Evolutionary conservation across 1,140 invertebrate genomes (phyloP).

Genomic region (Philotrypesis tridentata): DNA sequence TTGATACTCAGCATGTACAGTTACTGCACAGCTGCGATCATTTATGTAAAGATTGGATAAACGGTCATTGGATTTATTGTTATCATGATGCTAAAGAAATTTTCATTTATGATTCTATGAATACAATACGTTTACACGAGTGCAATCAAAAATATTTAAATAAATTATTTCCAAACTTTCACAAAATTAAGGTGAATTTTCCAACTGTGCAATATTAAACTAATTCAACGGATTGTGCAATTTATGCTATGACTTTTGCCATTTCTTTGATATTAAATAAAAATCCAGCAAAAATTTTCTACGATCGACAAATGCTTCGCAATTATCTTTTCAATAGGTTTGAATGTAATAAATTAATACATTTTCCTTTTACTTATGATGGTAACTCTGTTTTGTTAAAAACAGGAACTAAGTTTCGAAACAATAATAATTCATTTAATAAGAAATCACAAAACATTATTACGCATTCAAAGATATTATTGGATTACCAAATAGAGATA

Average conservation of each 20-base stretch:
- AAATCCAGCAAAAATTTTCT: background rate
- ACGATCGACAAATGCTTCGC: background rate
- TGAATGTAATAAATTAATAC: background rate
- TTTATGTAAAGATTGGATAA: background rate
- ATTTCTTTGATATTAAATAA: background rate
- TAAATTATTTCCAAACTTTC: background rate
- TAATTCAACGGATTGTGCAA: background rate
- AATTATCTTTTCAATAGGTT: background rate
- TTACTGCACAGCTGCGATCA: constrained; percentile 3
- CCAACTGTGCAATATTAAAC: constrained; percentile 1
- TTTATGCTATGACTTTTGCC: constrained; percentile 1
- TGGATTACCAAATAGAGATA: background rate
- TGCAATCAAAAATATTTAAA: background rate
- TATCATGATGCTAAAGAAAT: background rate
- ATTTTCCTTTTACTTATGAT: background rate
- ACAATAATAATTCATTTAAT: background rate
- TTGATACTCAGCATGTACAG: background rate
- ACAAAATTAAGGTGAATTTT: background rate
- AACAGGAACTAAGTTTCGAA: background rate
- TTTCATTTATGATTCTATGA: constrained; percentile 6
- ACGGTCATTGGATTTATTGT: constrained; percentile 1
- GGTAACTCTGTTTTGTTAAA: background rate
- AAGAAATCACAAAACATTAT: background rate
- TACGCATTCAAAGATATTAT: background rate
- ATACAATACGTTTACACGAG: background rate